These are phyloP conservation scores for Prionailurus bengalensis DNA, from an alignment of 2,113 vertebrate genomes.

Conservation along the genomic window DNA sequence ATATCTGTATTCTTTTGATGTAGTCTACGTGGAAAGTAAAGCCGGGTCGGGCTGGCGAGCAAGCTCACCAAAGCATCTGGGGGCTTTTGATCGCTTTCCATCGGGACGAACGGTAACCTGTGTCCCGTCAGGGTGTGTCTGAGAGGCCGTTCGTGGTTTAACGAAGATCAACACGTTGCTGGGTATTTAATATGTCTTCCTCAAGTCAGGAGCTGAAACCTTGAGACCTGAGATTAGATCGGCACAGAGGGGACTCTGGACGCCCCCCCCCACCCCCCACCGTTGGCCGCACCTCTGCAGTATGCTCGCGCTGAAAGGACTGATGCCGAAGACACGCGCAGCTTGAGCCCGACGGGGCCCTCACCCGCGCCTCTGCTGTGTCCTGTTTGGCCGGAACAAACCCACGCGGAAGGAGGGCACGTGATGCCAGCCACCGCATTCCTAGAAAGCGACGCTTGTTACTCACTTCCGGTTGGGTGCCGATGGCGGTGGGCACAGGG, in stretches of 20 bases:
- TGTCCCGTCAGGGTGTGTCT: conserved; percentile 72
- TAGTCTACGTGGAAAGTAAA: conserved; percentile 75
- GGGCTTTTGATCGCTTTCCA: conserved; percentile 81
- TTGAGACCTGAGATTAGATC: conserved; percentile 21
- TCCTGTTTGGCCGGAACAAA: conserved; percentile 68
- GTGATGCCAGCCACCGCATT: conserved; percentile 56
- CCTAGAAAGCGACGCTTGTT: conserved; percentile 67
- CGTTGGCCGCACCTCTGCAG: conserved; percentile 63
- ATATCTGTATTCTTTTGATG: conserved; percentile 70
- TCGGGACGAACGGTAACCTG: conserved; percentile 75
- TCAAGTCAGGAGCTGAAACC: conserved; percentile 68
- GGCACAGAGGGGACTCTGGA: conserved; percentile 67
- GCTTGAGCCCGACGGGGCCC: conserved; percentile 65
- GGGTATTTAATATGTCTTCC: conserved; percentile 73
- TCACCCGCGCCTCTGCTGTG: conserved; percentile 24
- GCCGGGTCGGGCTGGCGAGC: conserved; percentile 69
- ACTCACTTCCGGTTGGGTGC: background rate
- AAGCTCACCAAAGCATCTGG: conserved; percentile 71
- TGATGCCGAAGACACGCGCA: background rate
- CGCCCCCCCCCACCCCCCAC: background rate
- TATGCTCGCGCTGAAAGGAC: conserved; percentile 21
- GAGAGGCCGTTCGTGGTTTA: conserved; percentile 77
- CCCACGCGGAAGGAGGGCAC: background rate
- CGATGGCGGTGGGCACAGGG: background rate
- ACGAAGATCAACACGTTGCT: conserved; percentile 76